Percentiles rank a stretch among this genome's conserved stretches.
These are phyloP conservation scores for Pachyrhynchus sulphureomaculatus DNA, from an alignment of 1,140 invertebrate genomes.

Conservation along the genomic window DNA sequence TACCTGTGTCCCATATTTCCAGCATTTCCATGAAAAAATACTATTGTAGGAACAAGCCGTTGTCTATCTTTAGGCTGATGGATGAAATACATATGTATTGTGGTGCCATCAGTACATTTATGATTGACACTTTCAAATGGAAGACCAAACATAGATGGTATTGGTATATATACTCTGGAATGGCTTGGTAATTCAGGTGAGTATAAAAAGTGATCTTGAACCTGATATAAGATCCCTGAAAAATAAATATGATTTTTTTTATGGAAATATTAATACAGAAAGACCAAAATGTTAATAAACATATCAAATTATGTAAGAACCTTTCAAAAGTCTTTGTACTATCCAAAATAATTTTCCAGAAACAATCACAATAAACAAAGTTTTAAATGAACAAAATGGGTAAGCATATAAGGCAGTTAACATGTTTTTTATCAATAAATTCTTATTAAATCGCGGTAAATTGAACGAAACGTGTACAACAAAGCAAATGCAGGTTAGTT, in stretches of 20 bases:
- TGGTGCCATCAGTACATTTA: constrained; percentile 75
- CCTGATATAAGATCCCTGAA: constrained; percentile 78
- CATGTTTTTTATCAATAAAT: too few relatives aligned
- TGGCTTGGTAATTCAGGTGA: constrained; percentile 86
- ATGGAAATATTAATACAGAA: too few relatives aligned
- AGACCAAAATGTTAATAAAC: too few relatives aligned
- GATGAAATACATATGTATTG: constrained; percentile 85
- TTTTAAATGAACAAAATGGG: too few relatives aligned
- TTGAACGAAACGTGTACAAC: too few relatives aligned
- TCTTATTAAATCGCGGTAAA: too few relatives aligned
- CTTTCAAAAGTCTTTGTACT: too few relatives aligned
- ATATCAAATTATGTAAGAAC: too few relatives aligned
- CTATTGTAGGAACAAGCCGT: constrained; percentile 70
- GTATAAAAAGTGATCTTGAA: constrained; percentile 83
- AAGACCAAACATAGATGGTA: constrained; percentile 79
- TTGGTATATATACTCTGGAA: constrained; percentile 81
- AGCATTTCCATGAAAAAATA: constrained; percentile 95
- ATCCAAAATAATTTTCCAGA: too few relatives aligned
- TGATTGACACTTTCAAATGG: constrained; percentile 83
- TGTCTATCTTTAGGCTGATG: constrained; percentile 70
- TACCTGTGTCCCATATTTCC: constrained; percentile 88
- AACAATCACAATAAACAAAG: too few relatives aligned
- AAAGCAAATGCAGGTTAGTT: too few relatives aligned
- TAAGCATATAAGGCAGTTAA: too few relatives aligned
- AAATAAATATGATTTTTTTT: constrained; percentile 14